Evolutionary conservation across 2,113 vertebrate genomes (phyloP).

Genomic region (Lates calcarifer): DNA sequence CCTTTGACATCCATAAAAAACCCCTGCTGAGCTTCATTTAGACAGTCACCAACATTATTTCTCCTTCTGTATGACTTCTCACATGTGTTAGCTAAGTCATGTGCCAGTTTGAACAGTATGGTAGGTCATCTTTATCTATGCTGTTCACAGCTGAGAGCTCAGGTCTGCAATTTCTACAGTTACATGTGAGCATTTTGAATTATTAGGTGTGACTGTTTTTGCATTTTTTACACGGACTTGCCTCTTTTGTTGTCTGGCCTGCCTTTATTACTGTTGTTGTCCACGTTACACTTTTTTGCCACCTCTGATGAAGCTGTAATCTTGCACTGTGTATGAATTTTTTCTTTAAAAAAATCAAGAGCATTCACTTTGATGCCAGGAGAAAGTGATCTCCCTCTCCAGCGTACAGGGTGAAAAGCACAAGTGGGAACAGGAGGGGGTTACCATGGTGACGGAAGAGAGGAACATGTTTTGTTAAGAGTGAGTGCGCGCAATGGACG

Average conservation of each 20-base stretch:
- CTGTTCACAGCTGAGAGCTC: no score
- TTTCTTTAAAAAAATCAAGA: conserved; percentile 17
- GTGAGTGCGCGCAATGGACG: background rate
- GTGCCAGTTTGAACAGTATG: background rate
- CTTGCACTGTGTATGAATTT: background rate
- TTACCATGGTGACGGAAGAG: conserved; percentile 65
- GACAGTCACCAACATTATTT: background rate
- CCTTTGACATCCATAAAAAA: background rate
- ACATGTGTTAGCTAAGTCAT: background rate
- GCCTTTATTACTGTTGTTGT: background rate
- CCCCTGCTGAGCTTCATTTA: background rate
- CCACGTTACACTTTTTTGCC: background rate
- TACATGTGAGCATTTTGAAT: background rate
- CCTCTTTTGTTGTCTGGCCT: background rate
- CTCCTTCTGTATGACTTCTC: background rate
- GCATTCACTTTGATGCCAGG: background rate
- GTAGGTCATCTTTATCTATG: background rate
- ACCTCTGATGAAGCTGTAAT: background rate
- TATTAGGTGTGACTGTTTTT: background rate
- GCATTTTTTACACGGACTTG: background rate
- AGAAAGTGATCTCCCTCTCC: conserved; percentile 32
- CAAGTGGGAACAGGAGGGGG: conserved; percentile 21
- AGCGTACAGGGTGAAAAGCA: conserved; percentile 34
- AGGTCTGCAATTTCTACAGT: background rate
- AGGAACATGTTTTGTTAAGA: conserved; percentile 25